Conservation (phyloP, 2,797 vertebrate species). For the Prunella strophiata region DNA sequence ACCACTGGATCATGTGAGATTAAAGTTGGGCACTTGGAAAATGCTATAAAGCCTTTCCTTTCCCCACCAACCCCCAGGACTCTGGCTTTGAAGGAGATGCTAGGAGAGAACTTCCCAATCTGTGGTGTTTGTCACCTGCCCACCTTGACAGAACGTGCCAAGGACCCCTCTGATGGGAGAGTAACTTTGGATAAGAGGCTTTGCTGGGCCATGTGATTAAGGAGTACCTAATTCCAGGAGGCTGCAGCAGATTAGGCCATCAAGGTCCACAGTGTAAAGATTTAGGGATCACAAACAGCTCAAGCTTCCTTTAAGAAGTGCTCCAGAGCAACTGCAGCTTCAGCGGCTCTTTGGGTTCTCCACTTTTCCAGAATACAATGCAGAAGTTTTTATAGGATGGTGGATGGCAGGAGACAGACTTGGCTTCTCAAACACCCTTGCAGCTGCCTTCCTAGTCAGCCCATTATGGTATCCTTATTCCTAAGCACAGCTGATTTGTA, state of each 20-base stretch:
- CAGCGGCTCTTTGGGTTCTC: not conserved
- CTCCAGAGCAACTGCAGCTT: not conserved
- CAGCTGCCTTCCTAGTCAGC: not conserved
- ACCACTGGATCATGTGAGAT: not conserved
- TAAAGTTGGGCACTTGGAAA: not conserved
- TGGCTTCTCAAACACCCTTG: not conserved
- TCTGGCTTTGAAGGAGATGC: not conserved
- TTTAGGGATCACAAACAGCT: slow-evolving; percentile 29
- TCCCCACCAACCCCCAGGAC: not conserved
- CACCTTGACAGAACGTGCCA: not conserved
- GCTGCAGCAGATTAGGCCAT: slow-evolving; percentile 42
- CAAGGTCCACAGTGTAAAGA: not conserved
- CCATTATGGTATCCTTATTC: not conserved
- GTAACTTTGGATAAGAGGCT: slow-evolving; percentile 47
- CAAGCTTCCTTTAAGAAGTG: not conserved
- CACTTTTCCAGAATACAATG: not conserved
- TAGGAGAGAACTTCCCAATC: not conserved
- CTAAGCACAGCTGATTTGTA: not conserved
- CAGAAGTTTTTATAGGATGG: not conserved
- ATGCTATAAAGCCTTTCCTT: not conserved
- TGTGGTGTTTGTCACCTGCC: not conserved
- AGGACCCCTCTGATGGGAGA: not conserved
- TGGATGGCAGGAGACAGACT: not conserved
- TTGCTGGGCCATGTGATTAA: not conserved
- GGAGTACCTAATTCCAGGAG: slow-evolving; percentile 18